Conservation (phyloP, 2,113 vertebrate genomes). For the Poecile atricapillus region DNA sequence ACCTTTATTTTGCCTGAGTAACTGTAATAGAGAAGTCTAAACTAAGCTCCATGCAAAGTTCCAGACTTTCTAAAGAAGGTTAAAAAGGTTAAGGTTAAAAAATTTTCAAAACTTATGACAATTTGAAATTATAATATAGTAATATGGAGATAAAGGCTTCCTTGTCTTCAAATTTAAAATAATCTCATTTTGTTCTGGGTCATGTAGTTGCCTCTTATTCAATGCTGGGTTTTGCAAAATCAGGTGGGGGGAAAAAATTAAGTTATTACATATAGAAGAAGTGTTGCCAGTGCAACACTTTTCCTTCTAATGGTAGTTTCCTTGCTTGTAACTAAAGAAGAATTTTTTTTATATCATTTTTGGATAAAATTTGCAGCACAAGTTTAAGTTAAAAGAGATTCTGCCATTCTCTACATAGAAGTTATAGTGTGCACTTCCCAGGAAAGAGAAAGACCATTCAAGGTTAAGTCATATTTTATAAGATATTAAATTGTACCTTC, state of each 20-base stretch:
- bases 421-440: neutral
- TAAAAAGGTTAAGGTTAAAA: neutral
- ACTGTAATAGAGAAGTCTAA: neutral
- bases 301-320: neutral
- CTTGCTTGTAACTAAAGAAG: neutral
- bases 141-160: neutral
- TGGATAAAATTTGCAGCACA: neutral
- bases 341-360: neutral
- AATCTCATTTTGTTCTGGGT: neutral
- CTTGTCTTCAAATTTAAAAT: neutral
- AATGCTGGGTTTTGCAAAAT: neutral
- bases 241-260: fast-evolving
- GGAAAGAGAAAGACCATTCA: neutral
- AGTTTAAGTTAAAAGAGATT: neutral
- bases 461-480: neutral
- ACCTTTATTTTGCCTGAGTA: neutral
- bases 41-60: neutral
- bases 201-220: neutral
- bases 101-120: fast-evolving
- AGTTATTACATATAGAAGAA: neutral
- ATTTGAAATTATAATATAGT: neutral
- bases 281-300: neutral
- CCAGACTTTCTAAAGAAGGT: neutral
- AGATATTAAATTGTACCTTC: neutral
- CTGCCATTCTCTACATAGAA: neutral